Evolutionary conservation across 2,797 vertebrate species (phyloP).

Genomic region (Aotus griseimembra): DNA sequence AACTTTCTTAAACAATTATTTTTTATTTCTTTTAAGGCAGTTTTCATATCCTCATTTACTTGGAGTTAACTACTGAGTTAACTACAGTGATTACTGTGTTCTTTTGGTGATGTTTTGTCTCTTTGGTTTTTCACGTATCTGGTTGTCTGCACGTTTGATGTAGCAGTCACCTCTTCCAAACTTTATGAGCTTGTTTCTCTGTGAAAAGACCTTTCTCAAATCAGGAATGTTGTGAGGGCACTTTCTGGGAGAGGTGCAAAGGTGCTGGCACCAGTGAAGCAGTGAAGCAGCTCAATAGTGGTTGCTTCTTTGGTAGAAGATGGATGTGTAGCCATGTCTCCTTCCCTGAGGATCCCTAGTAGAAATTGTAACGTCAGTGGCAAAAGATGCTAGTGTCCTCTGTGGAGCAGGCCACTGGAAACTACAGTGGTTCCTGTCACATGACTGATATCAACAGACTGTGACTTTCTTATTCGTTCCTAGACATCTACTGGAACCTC

Average conservation of each 20-base stretch:
- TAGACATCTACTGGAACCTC: neutral
- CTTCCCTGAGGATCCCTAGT: neutral
- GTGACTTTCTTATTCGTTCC: neutral
- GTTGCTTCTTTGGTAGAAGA: neutral
- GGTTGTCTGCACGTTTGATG: neutral
- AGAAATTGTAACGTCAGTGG: neutral
- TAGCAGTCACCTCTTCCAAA: neutral
- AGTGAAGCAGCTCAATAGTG: neutral
- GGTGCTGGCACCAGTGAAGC: neutral
- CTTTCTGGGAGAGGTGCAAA: neutral
- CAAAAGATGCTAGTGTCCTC: neutral
- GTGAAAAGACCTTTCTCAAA: neutral
- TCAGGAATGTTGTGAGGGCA: rapidly evolving
- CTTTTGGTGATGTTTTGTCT: neutral
- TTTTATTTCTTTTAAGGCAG: neutral
- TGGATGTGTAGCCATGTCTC: neutral
- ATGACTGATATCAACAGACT: neutral
- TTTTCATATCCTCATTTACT: neutral
- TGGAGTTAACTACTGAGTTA: neutral
- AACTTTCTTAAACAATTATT: neutral
- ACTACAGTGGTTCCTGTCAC: neutral
- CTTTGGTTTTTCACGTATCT: neutral
- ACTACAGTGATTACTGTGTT: no score
- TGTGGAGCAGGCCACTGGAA: neutral
- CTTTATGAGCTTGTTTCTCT: neutral